Conservation (phyloP, 2,113 vertebrate genomes). For the Scatophagus argus region DNA sequence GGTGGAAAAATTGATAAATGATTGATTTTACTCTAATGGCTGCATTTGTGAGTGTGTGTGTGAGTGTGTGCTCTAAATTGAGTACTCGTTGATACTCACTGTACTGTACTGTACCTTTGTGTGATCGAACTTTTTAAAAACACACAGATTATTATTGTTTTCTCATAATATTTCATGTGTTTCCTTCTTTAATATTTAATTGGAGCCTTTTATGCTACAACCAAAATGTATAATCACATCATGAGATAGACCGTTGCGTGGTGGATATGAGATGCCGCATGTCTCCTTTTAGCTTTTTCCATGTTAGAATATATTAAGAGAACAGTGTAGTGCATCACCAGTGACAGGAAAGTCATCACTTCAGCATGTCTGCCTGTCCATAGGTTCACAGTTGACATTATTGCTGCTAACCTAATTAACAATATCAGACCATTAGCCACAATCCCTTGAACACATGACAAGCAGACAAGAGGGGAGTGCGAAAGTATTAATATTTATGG, state of each 20-base stretch:
- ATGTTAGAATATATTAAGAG: neutral
- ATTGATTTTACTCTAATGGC: slow-evolving; percentile 76
- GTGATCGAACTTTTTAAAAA: no score
- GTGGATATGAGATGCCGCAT: no score
- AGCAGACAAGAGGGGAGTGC: slow-evolving; percentile 49
- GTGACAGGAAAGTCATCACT: slow-evolving; percentile 55
- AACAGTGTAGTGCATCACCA: slow-evolving; percentile 23
- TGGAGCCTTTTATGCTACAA: neutral
- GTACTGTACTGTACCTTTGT: neutral
- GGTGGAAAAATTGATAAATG: slow-evolving; percentile 75
- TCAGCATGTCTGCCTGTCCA: slow-evolving; percentile 59
- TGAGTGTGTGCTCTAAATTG: neutral
- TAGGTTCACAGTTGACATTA: slow-evolving; percentile 54
- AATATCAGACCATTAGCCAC: slow-evolving; percentile 59
- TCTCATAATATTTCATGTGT: neutral
- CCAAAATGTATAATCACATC: slow-evolving; percentile 5
- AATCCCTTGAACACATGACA: slow-evolving; percentile 60
- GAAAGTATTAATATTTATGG: slow-evolving; percentile 78
- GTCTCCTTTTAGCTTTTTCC: slow-evolving; percentile 5
- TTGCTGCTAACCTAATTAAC: slow-evolving; percentile 70
- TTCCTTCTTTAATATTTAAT: slow-evolving; percentile 25
- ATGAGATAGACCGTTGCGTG: no score
- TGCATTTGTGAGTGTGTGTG: slow-evolving; percentile 46
- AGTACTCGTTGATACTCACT: slow-evolving; percentile 14
- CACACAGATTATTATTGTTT: neutral